These are phyloP conservation scores for Caenorhabditis afra DNA, from an alignment of 2,888 invertebrate species.

Conservation along the genomic window DNA sequence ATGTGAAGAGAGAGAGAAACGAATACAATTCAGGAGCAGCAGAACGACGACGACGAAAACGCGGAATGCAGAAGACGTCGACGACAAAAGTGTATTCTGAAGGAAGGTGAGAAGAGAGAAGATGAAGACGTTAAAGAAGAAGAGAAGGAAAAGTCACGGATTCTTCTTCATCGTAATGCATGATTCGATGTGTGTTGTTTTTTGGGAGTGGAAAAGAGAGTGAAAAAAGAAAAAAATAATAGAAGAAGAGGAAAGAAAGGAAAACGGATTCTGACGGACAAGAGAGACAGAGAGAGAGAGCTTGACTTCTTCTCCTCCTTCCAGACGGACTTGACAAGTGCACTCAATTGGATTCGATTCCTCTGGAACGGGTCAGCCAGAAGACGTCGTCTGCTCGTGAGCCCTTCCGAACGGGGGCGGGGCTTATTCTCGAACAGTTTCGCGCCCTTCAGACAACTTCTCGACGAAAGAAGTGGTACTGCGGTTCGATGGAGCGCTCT, in stretches of 20 bases:
- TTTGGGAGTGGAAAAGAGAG: conserved; percentile 13
- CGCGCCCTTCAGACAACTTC: neutral
- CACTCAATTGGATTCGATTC: no score
- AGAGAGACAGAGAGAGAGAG: neutral
- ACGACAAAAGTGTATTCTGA: conserved; percentile 3
- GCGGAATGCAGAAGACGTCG: neutral
- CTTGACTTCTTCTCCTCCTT: no score
- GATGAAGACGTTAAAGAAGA: neutral
- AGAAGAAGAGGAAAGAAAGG: conserved; percentile 1
- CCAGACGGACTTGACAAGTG: no score
- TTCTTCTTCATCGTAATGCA: conserved; percentile 31
- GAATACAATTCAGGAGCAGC: conserved; percentile 47
- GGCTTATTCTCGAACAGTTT: conserved; percentile 22
- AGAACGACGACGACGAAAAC: conserved; percentile 8
- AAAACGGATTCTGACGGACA: conserved; percentile 13
- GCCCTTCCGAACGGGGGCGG: no score
- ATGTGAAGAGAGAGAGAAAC: conserved; percentile 17
- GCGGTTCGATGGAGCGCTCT: conserved; percentile 9
- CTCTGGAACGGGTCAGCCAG: no score
- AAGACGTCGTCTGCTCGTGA: no score
- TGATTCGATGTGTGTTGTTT: conserved; percentile 57
- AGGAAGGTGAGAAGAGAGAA: conserved; percentile 14
- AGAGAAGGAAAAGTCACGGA: conserved; percentile 26
- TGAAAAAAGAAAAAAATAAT: neutral
- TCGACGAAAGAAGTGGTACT: conserved; percentile 12